These are phyloP conservation scores for Anthrax anthrax DNA, from an alignment of 2,888 invertebrate species.

Conservation along the genomic window DNA sequence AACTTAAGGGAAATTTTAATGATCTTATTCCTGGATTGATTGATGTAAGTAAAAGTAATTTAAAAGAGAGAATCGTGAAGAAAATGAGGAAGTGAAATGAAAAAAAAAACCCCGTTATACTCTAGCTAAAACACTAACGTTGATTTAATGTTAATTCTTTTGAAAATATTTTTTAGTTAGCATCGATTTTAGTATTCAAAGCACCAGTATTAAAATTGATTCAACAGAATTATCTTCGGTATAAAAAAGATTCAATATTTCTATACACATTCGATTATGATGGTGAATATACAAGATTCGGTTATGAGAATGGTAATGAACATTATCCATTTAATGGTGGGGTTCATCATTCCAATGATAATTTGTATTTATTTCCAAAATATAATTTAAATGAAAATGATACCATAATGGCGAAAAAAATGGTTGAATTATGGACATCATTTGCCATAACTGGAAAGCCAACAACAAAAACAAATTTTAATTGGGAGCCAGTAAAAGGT, in stretches of 20 bases:
- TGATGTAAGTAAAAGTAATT: slow-evolving; percentile 30
- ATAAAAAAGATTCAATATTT: slow-evolving; percentile 25
- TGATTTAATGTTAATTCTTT: too few species aligned
- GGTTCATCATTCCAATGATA: slow-evolving; percentile 44
- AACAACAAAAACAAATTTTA: slow-evolving; percentile 4
- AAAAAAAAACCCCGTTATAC: too few species aligned
- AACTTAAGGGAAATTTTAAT: slow-evolving; percentile 30
- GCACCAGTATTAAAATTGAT: slow-evolving; percentile 33
- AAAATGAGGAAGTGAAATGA: too few species aligned
- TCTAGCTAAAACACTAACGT: too few species aligned
- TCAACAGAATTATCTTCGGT: slow-evolving; percentile 20
- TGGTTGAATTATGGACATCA: slow-evolving; percentile 35
- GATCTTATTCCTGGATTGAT: slow-evolving; percentile 35
- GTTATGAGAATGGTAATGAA: slow-evolving; percentile 30
- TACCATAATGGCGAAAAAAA: slow-evolving; percentile 30
- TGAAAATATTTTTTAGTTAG: background rate
- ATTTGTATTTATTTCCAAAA: slow-evolving; percentile 40
- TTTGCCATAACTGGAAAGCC: slow-evolving; percentile 30
- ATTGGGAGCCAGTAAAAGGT: slow-evolving; percentile 12
- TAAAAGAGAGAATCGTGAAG: too few species aligned
- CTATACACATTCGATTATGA: slow-evolving; percentile 38
- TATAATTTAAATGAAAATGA: slow-evolving; percentile 26
- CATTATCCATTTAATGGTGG: slow-evolving; percentile 38
- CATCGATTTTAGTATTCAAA: slow-evolving; percentile 27
- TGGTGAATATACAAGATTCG: slow-evolving; percentile 33